Conservation (phyloP, 2,797 vertebrate species). For the Lycodopsis pacificus region DNA sequence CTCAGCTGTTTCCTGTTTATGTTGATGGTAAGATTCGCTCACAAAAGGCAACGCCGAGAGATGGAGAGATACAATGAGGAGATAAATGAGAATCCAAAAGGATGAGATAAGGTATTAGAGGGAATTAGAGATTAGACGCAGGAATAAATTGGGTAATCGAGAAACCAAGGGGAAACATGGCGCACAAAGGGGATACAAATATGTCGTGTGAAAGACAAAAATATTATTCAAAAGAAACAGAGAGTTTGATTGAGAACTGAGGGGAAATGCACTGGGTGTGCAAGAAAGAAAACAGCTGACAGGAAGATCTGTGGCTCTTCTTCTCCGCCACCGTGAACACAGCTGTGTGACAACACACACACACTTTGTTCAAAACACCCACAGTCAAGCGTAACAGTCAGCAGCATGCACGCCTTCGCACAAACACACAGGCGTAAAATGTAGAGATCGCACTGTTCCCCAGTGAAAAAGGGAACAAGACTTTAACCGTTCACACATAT, state of each 20-base stretch:
- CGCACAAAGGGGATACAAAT: slow-evolving; percentile 6
- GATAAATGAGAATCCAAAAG: slow-evolving; percentile 17
- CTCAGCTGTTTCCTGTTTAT: slow-evolving; percentile 82
- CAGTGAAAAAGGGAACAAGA: slow-evolving; percentile 28
- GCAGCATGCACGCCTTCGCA: slow-evolving; percentile 20
- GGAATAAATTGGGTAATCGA: neutral
- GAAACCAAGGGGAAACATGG: slow-evolving; percentile 4
- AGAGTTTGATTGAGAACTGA: slow-evolving; percentile 20
- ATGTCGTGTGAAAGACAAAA: neutral
- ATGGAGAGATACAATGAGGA: slow-evolving; percentile 11
- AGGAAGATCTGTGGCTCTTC: slow-evolving; percentile 66
- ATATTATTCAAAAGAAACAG: slow-evolving; percentile 1
- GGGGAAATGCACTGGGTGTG: slow-evolving; percentile 26
- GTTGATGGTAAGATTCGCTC: slow-evolving; percentile 19
- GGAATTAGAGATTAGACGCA: slow-evolving; percentile 21
- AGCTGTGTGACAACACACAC: slow-evolving; percentile 61
- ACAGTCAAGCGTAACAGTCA: slow-evolving; percentile 42
- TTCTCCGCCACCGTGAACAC: slow-evolving; percentile 42
- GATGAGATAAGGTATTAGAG: slow-evolving; percentile 28
- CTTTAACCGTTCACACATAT: slow-evolving; percentile 8
- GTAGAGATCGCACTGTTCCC: slow-evolving; percentile 53
- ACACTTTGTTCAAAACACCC: slow-evolving; percentile 60
- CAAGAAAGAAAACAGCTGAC: slow-evolving; percentile 71
- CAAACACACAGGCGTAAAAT: slow-evolving; percentile 29
- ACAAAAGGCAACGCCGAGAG: slow-evolving; percentile 6